Evolutionary conservation across 1,140 invertebrate species (phyloP).

Genomic region (Pogonomyrmex californicus): DNA sequence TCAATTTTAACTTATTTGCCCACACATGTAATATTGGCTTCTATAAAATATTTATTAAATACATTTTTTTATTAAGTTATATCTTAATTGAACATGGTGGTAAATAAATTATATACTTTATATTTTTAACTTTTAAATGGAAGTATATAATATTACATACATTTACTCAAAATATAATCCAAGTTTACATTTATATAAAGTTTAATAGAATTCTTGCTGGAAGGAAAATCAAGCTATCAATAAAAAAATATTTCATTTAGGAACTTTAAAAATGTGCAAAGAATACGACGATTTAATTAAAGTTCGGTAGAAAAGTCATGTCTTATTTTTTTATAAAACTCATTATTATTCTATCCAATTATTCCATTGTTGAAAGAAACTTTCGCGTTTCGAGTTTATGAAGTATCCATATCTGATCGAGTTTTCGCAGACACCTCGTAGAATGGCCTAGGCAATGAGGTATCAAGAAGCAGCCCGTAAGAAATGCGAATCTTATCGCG

Average conservation of each 20-base stretch:
- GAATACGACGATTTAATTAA: neutral
- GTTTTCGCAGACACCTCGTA: constrained; percentile 13
- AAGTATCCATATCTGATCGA: neutral
- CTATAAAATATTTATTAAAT: neutral
- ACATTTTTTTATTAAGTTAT: neutral
- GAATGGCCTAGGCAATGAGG: neutral
- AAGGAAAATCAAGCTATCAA: neutral
- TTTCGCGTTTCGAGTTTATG: neutral
- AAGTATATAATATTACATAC: neutral
- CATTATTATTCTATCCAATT: neutral
- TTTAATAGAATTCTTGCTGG: neutral
- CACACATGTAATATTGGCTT: neutral
- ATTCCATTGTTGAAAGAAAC: neutral
- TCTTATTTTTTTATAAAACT: neutral
- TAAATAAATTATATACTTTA: neutral
- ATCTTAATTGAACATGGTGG: neutral
- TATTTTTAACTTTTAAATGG: neutral
- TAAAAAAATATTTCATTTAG: constrained; percentile 13
- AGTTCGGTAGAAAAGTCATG: neutral
- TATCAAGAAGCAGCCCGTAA: neutral
- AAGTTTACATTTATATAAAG: constrained; percentile 15
- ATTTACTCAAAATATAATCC: neutral
- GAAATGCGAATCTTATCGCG: constrained; percentile 13
- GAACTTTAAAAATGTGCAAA: neutral
- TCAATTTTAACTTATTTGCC: too few relatives aligned